phyloP scores from a whole-genome alignment of 2,113 vertebrate genomes.

The Salvelinus namaycush region DNA sequence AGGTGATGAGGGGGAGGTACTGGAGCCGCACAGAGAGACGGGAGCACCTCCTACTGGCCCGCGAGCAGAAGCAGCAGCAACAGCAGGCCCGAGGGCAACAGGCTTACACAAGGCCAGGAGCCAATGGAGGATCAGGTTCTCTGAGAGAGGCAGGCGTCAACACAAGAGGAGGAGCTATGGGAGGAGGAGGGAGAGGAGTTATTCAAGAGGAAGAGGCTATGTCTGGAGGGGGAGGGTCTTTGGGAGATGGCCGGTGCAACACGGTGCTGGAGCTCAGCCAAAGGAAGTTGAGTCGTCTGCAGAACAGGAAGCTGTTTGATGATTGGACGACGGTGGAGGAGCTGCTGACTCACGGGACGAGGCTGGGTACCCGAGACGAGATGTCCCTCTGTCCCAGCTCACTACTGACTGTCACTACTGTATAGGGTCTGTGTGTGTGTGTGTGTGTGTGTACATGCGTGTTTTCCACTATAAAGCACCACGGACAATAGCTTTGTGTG shows the following conservation, averaged over 20 bases:
- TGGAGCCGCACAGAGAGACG: slow-evolving; percentile 75
- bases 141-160: slow-evolving; percentile 26
- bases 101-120: slow-evolving; percentile 4
- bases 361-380: slow-evolving; percentile 55
- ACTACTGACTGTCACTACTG: slow-evolving; percentile 77
- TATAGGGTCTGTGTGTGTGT: slow-evolving; percentile 47
- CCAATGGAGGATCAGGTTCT: slow-evolving; percentile 23
- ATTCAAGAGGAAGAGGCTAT: slow-evolving; percentile 16
- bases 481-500: slow-evolving; percentile 61
- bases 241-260: slow-evolving; percentile 56
- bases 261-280: slow-evolving; percentile 74
- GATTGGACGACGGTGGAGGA: slow-evolving; percentile 82
- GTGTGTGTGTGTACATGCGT: slow-evolving; percentile 14
- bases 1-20: slow-evolving; percentile 71
- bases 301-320: slow-evolving; percentile 76
- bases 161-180: slow-evolving; percentile 9
- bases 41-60: slow-evolving; percentile 70
- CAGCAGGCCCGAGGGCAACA: slow-evolving; percentile 30
- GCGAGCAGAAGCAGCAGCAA: slow-evolving; percentile 69
- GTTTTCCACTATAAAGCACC: slow-evolving; percentile 55
- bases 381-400: slow-evolving; percentile 63
- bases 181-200: slow-evolving; percentile 24
- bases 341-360: slow-evolving; percentile 73
- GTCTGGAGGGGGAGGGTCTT: slow-evolving; percentile 16
- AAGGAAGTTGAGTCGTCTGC: slow-evolving; percentile 73